Evolutionary conservation across 1,140 invertebrate genomes (phyloP), one percentile per base, ranked within the genome.

Genomic region (Heliconius eleuchia): DNA sequence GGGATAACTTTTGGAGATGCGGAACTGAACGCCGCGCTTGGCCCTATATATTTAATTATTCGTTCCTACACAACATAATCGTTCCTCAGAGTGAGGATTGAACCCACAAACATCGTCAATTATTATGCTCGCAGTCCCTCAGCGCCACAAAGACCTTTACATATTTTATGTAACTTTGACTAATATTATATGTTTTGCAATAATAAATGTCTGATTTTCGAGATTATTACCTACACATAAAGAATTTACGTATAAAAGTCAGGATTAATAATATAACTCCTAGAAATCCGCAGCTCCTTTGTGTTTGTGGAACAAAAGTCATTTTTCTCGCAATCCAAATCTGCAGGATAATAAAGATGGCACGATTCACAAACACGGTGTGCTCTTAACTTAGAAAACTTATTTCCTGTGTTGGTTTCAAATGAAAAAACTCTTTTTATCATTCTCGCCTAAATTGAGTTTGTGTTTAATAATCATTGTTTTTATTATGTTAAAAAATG

Each of bases 331-430:
- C 46, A 30, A 23, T 55, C 73, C 27, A 74, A 74, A 74, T 74
- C 73, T 74, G 50, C 73, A 52, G 73, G 50, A 74, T 74, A 52
- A 50, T 74, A 74, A 19, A 74, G 73, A 74, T 74, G 73, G 73
- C 73, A 30, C 50, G 73, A 74, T 55, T 27, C 73, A 74, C 50
- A 52, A 74, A 74, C 73, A 55, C 50, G 73, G 39, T 19, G 73
- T 55, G 27, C 46, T 74, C 18, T 74, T 18, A 55, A 74, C 60
- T 30, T 66, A 30, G 60, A 66, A 66, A 66, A 66, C 60, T 66
- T 66, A 66, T 66, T 66, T 66, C 60, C 60, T 66, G 60, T 27
- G 23, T 66, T 66, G 27, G 60, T 9, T 66, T 30, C 11, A 11
- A 30, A 66, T 27, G 27, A 23, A 66, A 66, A 66, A 66, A 66